Evolutionary conservation across 2,113 vertebrate species (phyloP).

Genomic region (Lagopus muta): DNA sequence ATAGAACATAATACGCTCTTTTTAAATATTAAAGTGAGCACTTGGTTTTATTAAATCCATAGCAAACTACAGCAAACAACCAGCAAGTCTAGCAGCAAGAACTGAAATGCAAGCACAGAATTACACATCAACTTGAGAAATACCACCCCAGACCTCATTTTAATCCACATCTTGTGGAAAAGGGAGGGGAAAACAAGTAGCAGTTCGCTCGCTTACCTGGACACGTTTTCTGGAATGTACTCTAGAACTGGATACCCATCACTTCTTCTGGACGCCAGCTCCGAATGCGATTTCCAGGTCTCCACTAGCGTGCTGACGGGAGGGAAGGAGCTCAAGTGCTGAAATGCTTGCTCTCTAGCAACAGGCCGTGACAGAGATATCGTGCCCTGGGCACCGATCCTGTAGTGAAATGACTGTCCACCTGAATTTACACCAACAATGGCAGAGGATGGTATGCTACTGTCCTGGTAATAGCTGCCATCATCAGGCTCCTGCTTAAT

Average conservation of each 20-base stretch:
- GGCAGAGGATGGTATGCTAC: slow-evolving; percentile 90
- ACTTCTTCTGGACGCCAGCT: slow-evolving; percentile 88
- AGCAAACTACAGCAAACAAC: slow-evolving; percentile 7
- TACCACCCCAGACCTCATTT: not conserved
- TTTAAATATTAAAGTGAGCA: slow-evolving; percentile 53
- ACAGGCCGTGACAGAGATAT: slow-evolving; percentile 94
- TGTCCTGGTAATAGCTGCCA: slow-evolving; percentile 94
- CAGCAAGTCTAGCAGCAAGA: not conserved
- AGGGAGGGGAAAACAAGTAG: too few relatives aligned
- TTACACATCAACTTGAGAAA: not conserved
- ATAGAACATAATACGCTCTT: slow-evolving; percentile 24
- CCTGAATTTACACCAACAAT: slow-evolving; percentile 98
- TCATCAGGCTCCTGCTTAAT: slow-evolving; percentile 96
- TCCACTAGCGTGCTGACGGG: slow-evolving; percentile 93
- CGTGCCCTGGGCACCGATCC: slow-evolving; percentile 97
- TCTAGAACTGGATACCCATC: slow-evolving; percentile 93
- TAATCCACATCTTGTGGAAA: not conserved
- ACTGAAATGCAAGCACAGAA: not conserved
- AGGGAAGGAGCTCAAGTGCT: slow-evolving; percentile 95
- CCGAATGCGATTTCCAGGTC: slow-evolving; percentile 94
- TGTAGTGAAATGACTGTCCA: slow-evolving; percentile 99
- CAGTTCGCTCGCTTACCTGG: slow-evolving; percentile 75
- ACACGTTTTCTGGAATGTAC: slow-evolving; percentile 93
- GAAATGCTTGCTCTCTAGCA: slow-evolving; percentile 92
- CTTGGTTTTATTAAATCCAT: slow-evolving; percentile 25